These are phyloP conservation scores for Nibea albiflora DNA, from an alignment of 2,113 vertebrate genomes.

Conservation along the genomic window DNA sequence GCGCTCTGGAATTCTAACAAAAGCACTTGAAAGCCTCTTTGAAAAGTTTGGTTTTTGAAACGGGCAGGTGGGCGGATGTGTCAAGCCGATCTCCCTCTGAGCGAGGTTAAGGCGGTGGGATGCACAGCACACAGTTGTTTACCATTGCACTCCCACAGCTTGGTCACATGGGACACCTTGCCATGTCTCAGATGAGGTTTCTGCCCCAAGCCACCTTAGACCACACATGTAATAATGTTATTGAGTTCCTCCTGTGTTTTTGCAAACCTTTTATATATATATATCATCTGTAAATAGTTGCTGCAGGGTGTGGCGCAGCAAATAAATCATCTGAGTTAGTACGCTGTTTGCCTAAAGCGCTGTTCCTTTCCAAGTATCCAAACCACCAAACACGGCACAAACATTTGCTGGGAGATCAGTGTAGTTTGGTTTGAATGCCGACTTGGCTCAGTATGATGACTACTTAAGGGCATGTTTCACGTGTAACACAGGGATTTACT, in stretches of 20 bases:
- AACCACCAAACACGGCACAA: constrained; percentile 4
- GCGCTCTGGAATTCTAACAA: not conserved
- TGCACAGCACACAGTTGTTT: constrained; percentile 62
- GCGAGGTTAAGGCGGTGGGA: constrained; percentile 51
- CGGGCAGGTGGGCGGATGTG: constrained; percentile 52
- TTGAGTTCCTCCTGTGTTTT: not conserved
- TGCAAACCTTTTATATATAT: not conserved
- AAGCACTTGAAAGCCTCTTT: constrained; percentile 38
- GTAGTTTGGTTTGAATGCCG: not conserved
- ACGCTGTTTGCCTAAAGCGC: constrained; percentile 5
- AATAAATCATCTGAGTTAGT: constrained; percentile 6
- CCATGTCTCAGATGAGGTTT: constrained; percentile 41
- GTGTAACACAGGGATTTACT: constrained; percentile 41
- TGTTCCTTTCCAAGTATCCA: constrained; percentile 20
- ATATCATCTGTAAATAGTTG: constrained; percentile 7
- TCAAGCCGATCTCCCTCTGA: constrained; percentile 38
- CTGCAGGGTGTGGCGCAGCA: constrained; percentile 16
- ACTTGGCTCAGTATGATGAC: constrained; percentile 6
- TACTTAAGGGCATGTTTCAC: constrained; percentile 16
- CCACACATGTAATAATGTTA: constrained; percentile 37
- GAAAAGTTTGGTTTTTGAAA: constrained; percentile 27
- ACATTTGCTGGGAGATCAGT: not conserved
- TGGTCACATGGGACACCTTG: constrained; percentile 58
- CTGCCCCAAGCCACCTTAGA: constrained; percentile 26
- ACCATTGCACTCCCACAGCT: constrained; percentile 50